Conservation (phyloP, 1,140 invertebrate species). For the Nomia melanderi region DNA sequence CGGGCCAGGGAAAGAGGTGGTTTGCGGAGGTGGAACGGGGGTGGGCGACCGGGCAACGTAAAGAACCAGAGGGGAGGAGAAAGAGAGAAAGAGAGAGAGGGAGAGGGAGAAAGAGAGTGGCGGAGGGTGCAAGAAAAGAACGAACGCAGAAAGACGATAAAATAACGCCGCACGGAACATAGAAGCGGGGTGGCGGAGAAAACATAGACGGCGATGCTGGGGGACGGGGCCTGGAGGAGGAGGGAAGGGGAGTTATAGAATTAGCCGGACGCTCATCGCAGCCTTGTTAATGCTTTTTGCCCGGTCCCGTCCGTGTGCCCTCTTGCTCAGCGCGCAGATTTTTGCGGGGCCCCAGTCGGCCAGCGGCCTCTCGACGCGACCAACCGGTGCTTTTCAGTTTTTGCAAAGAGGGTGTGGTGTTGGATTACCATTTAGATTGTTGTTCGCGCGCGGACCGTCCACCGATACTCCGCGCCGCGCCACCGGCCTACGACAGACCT, state of each 20-base stretch:
- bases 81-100: no score
- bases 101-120: no score
- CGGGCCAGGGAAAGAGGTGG: no score
- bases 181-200: not conserved
- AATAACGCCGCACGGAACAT: not conserved
- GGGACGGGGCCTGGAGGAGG: no score
- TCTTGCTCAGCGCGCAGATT: conserved; percentile 34
- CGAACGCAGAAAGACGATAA: conserved; percentile 18
- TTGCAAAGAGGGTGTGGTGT: conserved; percentile 75
- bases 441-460: conserved; percentile 41
- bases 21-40: not conserved
- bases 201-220: not conserved
- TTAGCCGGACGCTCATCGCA: conserved; percentile 57
- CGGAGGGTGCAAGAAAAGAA: not conserved
- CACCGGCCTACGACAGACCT: conserved; percentile 43
- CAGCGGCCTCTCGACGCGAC: not conserved
- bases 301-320: conserved; percentile 2
- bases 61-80: no score
- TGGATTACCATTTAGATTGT: conserved; percentile 81
- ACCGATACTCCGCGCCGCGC: conserved; percentile 25
- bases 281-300: conserved; percentile 77
- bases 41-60: not conserved
- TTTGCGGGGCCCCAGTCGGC: conserved; percentile 39
- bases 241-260: conserved; percentile 51
- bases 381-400: conserved; percentile 66